A percentile compares a stretch with the other conserved stretches of the same genome.
These are phyloP conservation scores for Drosophila obscura DNA, from an alignment of 1,140 invertebrate species.

Conservation along the genomic window DNA sequence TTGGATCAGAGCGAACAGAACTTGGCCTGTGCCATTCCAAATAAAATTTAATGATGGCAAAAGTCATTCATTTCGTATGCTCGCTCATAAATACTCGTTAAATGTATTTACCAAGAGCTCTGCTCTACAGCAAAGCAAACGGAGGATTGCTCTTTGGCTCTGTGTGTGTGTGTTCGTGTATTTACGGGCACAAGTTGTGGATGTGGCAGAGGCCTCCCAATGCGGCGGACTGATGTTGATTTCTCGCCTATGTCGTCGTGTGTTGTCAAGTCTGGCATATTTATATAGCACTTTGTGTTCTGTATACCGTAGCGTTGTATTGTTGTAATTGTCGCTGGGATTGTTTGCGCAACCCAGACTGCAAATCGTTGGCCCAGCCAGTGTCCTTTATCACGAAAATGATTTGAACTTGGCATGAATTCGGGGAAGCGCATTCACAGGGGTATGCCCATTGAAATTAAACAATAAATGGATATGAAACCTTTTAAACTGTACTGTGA, in stretches of 20 bases:
- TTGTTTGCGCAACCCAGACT: constrained; percentile 30
- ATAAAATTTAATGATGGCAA: constrained; percentile 75
- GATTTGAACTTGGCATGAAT: constrained; percentile 47
- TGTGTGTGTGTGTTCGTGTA: constrained; percentile 8
- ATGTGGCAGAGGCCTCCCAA: constrained; percentile 20
- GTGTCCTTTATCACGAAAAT: constrained; percentile 11
- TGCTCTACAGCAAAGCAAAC: constrained; percentile 56
- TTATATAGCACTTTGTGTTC: constrained; percentile 48
- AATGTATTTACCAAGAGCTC: constrained; percentile 68
- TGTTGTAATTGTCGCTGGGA: constrained; percentile 39
- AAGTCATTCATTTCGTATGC: constrained; percentile 77
- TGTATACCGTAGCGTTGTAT: constrained; percentile 16
- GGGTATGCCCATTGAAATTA: background rate
- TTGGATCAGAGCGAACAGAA: background rate
- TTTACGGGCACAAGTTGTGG: constrained; percentile 1
- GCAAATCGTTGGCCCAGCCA: background rate
- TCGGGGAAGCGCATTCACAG: background rate
- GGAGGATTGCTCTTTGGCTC: constrained; percentile 43
- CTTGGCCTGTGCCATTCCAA: constrained; percentile 46
- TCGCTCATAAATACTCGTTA: constrained; percentile 75
- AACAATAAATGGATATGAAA: background rate
- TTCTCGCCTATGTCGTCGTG: constrained; percentile 46
- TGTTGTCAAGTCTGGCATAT: constrained; percentile 45
- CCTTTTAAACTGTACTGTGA: too few relatives aligned
- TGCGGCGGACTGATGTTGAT: constrained; percentile 37